Evolutionary conservation across 2,888 invertebrate genomes (phyloP).

Genomic region (Trichogramma evanescens): DNA sequence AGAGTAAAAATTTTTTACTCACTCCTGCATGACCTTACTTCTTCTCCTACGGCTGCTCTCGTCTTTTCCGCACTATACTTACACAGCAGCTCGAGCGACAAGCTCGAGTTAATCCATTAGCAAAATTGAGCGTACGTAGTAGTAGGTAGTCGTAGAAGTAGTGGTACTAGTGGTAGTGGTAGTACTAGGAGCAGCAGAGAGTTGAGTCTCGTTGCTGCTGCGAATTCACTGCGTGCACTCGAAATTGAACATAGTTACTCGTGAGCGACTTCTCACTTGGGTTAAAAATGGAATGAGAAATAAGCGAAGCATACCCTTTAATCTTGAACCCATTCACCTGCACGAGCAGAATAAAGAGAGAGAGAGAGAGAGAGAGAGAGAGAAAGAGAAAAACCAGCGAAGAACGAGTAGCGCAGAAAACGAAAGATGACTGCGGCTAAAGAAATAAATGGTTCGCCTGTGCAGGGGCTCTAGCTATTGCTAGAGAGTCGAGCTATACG

Average conservation of each 20-base stretch:
- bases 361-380: neutral
- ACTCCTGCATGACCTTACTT: too few relatives aligned
- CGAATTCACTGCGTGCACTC: too few relatives aligned
- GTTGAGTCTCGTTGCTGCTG: neutral
- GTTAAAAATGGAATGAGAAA: constrained; percentile 8
- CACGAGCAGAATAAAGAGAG: neutral
- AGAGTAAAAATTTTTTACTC: too few relatives aligned
- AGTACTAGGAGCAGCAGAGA: neutral
- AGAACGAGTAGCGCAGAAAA: too few relatives aligned
- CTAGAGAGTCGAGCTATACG: too few relatives aligned
- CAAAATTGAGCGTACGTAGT: constrained; percentile 30
- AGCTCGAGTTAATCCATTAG: constrained; percentile 34
- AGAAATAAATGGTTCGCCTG: too few relatives aligned
- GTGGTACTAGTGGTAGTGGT: too few relatives aligned
- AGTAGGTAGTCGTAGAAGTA: too few relatives aligned
- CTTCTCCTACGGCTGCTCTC: too few relatives aligned
- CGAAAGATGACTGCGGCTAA: too few relatives aligned
- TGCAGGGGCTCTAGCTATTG: too few relatives aligned
- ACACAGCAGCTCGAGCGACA: constrained; percentile 9
- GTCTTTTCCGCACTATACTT: too few relatives aligned
- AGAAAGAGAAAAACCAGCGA: constrained; percentile 5
- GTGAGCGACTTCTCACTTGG: neutral
- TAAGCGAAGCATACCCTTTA: constrained; percentile 10
- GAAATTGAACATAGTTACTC: neutral
- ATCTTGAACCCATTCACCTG: neutral